Evolutionary conservation across 2,113 vertebrate genomes (phyloP), one percentile per base, ranked within the genome.

Genomic region (Puntigrus tetrazona): DNA sequence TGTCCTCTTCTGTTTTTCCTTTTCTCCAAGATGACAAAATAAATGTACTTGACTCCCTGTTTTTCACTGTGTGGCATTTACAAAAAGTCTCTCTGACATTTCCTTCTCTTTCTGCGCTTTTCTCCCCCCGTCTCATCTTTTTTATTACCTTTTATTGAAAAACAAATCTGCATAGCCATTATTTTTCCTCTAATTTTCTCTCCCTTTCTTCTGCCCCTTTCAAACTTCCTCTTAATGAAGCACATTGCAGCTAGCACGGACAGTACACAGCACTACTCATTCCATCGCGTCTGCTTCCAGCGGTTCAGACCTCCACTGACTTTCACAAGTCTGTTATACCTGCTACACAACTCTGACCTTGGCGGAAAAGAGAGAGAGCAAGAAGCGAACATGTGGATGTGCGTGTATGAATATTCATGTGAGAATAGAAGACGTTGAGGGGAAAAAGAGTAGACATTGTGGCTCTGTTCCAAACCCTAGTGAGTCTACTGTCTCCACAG

Each of bases 31-130:
- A 86, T 73, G 78, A 88, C 81, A 84, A 81, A 86, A 86, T 80
- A 61, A 78, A 79, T 84, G 25, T 82, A 61, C 77, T 84, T 78
- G 63, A 81, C 82, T 86, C 65, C 57, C 77, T 86, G 77, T 86
- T 85, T 81, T 76, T 84, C n/a, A 78, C 70, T 55, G 20, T 63
- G 87, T 88, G 87, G 82, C 87, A 88, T 88, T 88, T 88, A 75
- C 82, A 81, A 88, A 85, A 86, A 86, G 84, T 84, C 72, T 47
- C 85, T 63, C 75, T 85, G 79, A 85, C 80, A 87, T 83, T 87
- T 85, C 7, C 76, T 80, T 83, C 73, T 85, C 76, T 85, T 85
- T 67, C 81, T 50, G 13, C 45, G 78, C 77, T 63, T 84, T 43
- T 82, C 72, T 87, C 76, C 50, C 50, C 36, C 76, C n/a, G 25